phyloP scores from a whole-genome alignment of 2,888 invertebrate species.

The Drosophila hamatofila region DNA sequence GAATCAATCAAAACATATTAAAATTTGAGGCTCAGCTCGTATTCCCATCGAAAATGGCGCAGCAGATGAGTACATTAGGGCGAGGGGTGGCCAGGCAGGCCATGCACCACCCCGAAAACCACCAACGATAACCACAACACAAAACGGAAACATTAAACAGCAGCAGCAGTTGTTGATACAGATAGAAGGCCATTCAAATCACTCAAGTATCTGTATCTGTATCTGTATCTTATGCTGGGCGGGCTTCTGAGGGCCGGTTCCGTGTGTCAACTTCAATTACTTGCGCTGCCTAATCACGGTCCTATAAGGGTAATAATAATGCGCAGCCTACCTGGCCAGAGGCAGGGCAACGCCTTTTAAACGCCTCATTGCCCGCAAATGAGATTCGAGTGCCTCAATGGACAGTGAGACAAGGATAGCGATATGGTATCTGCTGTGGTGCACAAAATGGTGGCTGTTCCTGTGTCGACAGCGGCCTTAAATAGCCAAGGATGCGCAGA shows the following conservation, averaged over 20 bases:
- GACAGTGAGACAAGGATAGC: slow-evolving; percentile 31
- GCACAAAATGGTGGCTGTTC: slow-evolving; percentile 44
- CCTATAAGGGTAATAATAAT: slow-evolving; percentile 70
- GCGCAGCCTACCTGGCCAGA: slow-evolving; percentile 51
- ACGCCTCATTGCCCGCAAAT: slow-evolving; percentile 49
- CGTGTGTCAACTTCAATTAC: slow-evolving; percentile 63
- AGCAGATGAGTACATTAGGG: slow-evolving; percentile 43
- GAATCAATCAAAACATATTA: slow-evolving; percentile 83
- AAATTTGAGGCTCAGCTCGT: slow-evolving; percentile 76
- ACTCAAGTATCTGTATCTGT: slow-evolving; percentile 38
- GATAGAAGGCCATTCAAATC: slow-evolving; percentile 31
- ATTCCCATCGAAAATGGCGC: slow-evolving; percentile 69
- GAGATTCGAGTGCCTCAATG: slow-evolving; percentile 12
- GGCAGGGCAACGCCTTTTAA: slow-evolving; percentile 67
- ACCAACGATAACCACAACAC: slow-evolving; percentile 35
- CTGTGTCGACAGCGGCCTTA: slow-evolving; percentile 55
- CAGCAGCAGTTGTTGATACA: slow-evolving; percentile 18
- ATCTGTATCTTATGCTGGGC: slow-evolving; percentile 30
- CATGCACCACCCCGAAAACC: slow-evolving; percentile 27
- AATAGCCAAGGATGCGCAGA: slow-evolving; percentile 64
- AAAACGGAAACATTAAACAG: slow-evolving; percentile 12
- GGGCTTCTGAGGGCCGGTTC: slow-evolving; percentile 23
- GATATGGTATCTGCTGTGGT: slow-evolving; percentile 16
- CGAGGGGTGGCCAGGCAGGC: slow-evolving; percentile 27
- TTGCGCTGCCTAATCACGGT: slow-evolving; percentile 67